Conservation (phyloP, 2,888 invertebrate species). For the Eretmocerus hayati region DNA sequence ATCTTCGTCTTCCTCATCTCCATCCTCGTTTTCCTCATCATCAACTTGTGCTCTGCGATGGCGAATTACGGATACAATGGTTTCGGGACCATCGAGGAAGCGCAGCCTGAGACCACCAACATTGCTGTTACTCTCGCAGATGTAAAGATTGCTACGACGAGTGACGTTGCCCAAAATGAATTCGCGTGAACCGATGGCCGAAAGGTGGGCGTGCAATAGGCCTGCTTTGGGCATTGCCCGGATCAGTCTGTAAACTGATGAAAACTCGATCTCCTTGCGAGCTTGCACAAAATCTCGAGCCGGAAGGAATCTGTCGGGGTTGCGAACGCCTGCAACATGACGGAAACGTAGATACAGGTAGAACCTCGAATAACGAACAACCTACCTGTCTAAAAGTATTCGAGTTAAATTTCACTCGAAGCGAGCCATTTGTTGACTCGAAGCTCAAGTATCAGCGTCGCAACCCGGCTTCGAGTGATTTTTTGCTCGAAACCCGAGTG, state of each 20-base stretch:
- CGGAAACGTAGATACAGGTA: too few species aligned
- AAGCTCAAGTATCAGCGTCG: too few species aligned
- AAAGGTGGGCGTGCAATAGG: conserved; percentile 63
- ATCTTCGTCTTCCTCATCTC: too few species aligned
- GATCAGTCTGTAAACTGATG: conserved; percentile 61
- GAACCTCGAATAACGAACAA: too few species aligned
- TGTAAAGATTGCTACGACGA: conserved; percentile 55
- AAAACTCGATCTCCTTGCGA: conserved; percentile 54
- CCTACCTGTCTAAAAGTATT: too few species aligned
- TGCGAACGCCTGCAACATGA: conserved; percentile 32
- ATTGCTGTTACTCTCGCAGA: conserved; percentile 42
- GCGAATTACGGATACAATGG: too few species aligned
- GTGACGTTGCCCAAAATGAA: conserved; percentile 58
- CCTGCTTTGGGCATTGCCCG: conserved; percentile 69
- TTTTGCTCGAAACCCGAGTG: too few species aligned
- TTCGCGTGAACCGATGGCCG: conserved; percentile 57
- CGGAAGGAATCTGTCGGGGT: conserved; percentile 53
- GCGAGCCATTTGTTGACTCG: too few species aligned
- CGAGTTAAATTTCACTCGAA: too few species aligned
- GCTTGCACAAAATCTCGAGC: conserved; percentile 61
- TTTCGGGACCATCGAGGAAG: conserved; percentile 13
- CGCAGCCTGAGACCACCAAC: conserved; percentile 4
- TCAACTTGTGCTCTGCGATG: not conserved
- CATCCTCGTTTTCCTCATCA: not conserved
- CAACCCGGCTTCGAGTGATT: too few species aligned